Percentiles rank a stretch among this genome's conserved stretches.
phyloP scores from a whole-genome alignment of 1,140 invertebrate genomes.

The Ceratosolen solmsi region DNA sequence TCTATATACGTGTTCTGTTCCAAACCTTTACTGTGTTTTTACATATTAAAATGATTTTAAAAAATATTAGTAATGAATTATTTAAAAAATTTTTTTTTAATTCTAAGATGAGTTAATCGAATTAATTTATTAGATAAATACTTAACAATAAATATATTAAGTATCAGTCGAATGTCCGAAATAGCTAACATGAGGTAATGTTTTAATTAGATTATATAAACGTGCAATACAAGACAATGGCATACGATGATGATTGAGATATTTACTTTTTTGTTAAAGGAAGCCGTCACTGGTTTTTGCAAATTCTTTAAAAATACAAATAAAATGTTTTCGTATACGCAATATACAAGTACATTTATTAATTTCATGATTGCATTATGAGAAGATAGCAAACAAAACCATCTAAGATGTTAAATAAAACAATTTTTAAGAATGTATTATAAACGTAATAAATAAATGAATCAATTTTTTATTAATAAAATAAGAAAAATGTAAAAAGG shows the following conservation, averaged over 20 bases:
- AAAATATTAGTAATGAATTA: too few species aligned
- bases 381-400: not conserved
- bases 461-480: not conserved
- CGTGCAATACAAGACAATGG: conserved; percentile 35
- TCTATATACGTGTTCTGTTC: too few species aligned
- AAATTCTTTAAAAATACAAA: conserved; percentile 48
- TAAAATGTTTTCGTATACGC: conserved; percentile 14
- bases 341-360: conserved; percentile 18
- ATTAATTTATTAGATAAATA: too few species aligned
- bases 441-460: not conserved
- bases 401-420: not conserved
- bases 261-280: conserved; percentile 49
- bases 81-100: too few species aligned
- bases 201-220: not conserved
- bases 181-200: not conserved
- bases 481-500: not conserved
- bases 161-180: not conserved
- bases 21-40: too few species aligned
- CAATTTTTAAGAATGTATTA: not conserved
- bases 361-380: not conserved
- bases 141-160: too few species aligned
- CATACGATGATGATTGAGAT: conserved; percentile 36
- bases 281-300: conserved; percentile 37
- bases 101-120: too few species aligned
- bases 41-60: too few species aligned